Base-by-base conservation (phyloP, 37 sponge, comb jelly and placozoan species). In the Tethya wilhelma region DNA sequence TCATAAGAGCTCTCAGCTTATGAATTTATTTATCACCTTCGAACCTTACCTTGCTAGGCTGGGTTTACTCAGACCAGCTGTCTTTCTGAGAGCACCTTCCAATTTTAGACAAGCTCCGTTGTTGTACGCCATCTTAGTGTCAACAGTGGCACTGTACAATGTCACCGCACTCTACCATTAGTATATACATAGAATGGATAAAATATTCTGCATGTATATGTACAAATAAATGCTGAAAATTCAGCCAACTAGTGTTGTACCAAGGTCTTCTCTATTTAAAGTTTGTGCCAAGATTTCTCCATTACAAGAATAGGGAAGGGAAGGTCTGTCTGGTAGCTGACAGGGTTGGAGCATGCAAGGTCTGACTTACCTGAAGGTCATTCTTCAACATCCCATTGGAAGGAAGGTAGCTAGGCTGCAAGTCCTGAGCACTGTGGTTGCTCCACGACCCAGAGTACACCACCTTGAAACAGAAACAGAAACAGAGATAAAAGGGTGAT, bases 401-500 rank as follows among this genome's bases (percentile, higher is more conserved):
- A 30, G 94, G 71, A 46, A 53, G 22, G 70, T 77, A 93, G 67
- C 77, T 88, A 20, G 86, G 97, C 74, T 94, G 95, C 0, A 79
- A 45, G 62, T 94, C 90, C 66, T 90, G 91, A 28, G 92, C 79
- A 56, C 95, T 94, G 63, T 75, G 84, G 59, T 96, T 90, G 36
- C 75, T 85, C 97, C 97, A 96, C 6, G 7, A 7, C 0, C 69
- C 58, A 7, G 1, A 19, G 31, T 65, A 67, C 37, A 91, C 79
- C 20, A 85, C 74, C 92, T 91, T 37, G 6, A 12, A 67, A 36
- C n/a, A 26, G 40, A 32, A 49, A 32, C 22, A n/a, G n/a, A n/a
- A n/a, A n/a, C n/a, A n/a, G n/a, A n/a, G n/a, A n/a, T n/a, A n/a
- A n/a, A n/a, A n/a, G n/a, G n/a, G n/a, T n/a, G n/a, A n/a, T n/a